Evolutionary conservation across 2,888 invertebrate species (phyloP).

Genomic region (Philereme vetulata): DNA sequence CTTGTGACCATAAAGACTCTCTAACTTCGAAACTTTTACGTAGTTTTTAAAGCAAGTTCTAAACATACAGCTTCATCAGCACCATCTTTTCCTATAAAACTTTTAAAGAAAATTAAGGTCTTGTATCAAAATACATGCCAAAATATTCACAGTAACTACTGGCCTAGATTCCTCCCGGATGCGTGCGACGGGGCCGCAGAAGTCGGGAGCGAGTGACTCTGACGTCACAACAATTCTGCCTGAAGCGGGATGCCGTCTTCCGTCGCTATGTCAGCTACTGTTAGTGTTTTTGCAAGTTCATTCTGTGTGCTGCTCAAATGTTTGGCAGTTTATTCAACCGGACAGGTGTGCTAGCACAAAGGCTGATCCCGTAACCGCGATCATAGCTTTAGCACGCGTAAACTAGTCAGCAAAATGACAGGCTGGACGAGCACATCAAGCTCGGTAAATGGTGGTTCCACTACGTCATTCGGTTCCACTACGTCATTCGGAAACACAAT

Average conservation of each 20-base stretch:
- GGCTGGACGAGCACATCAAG: conserved; percentile 3
- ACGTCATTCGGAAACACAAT: conserved; percentile 4
- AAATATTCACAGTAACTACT: conserved; percentile 34
- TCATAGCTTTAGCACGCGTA: conserved; percentile 1
- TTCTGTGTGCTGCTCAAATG: conserved; percentile 28
- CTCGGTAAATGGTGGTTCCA: conserved; percentile 1
- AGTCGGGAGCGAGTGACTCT: conserved; percentile 46
- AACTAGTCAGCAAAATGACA: neutral
- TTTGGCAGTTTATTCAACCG: conserved; percentile 14
- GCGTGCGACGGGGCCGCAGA: conserved; percentile 48
- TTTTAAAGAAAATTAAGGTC: conserved; percentile 11
- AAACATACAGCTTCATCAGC: neutral
- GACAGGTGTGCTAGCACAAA: conserved; percentile 9
- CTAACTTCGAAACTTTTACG: conserved; percentile 17
- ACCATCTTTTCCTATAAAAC: conserved; percentile 3
- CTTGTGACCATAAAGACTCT: conserved; percentile 4
- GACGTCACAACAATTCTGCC: conserved; percentile 55
- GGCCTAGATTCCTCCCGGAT: conserved; percentile 57
- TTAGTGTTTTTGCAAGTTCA: conserved; percentile 46
- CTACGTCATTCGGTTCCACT: neutral
- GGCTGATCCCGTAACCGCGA: conserved; percentile 12
- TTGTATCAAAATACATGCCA: conserved; percentile 27
- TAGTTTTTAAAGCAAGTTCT: conserved; percentile 9
- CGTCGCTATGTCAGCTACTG: conserved; percentile 46
- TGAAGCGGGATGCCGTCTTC: conserved; percentile 48